A percentile compares a stretch with the other conserved stretches of the same genome.
phyloP scores from a whole-genome alignment of 2,113 vertebrate genomes.

The Kryptolebias marmoratus region DNA sequence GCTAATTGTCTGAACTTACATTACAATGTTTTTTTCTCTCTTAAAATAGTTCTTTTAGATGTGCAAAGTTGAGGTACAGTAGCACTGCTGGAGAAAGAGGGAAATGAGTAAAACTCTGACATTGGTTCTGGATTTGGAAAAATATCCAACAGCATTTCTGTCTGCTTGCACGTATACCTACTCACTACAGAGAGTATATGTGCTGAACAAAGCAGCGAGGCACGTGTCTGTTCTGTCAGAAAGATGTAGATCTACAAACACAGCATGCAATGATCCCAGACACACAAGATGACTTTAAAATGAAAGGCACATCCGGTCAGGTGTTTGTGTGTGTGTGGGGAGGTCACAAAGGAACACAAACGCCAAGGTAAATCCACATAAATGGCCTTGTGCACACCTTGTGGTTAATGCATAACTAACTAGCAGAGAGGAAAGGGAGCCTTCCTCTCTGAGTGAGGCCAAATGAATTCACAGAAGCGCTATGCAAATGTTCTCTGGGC shows the following conservation, averaged over 20 bases:
- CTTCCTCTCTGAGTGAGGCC: conserved; percentile 80
- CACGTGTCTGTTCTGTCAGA: not conserved
- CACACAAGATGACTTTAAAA: conserved; percentile 19
- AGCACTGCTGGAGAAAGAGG: conserved; percentile 38
- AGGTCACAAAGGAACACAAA: conserved; percentile 37
- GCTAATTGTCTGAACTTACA: conserved; percentile 48
- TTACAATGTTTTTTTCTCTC: conserved; percentile 20
- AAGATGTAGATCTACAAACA: conserved; percentile 20
- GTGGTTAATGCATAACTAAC: conserved; percentile 77
- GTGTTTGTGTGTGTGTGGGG: not conserved
- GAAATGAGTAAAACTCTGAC: conserved; percentile 62
- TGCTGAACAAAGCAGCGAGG: not conserved
- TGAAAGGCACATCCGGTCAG: conserved; percentile 22
- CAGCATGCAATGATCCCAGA: not conserved
- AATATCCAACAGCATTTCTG: conserved; percentile 46
- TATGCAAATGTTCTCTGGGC: conserved; percentile 85
- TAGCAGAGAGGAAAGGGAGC: conserved; percentile 78
- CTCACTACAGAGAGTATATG: not conserved
- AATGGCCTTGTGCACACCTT: conserved; percentile 53
- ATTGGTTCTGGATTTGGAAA: conserved; percentile 35
- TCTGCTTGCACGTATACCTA: conserved; percentile 25
- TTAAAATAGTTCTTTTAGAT: conserved; percentile 50
- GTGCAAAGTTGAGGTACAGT: conserved; percentile 38
- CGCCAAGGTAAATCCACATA: conserved; percentile 8
- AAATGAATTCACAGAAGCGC: conserved; percentile 81